A percentile compares a stretch with the other conserved stretches of the same genome.
Conservation (phyloP, 2,113 vertebrate genomes). For the Myrmophylax atrothorax region DNA sequence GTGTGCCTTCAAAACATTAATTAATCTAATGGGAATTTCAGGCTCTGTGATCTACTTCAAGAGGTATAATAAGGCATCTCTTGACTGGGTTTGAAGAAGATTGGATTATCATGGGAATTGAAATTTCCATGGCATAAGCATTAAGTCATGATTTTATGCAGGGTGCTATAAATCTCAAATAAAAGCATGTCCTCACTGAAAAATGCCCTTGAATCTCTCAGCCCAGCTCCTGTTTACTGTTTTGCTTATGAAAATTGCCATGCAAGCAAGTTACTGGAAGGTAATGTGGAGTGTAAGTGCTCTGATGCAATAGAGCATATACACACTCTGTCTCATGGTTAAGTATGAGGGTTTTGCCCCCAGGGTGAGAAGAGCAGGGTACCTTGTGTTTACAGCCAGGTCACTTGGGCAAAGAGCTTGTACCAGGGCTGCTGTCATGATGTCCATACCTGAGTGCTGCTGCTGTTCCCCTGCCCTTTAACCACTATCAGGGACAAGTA, state of each 20-base stretch:
- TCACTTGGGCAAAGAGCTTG: background rate
- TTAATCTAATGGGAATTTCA: slow-evolving; percentile 36
- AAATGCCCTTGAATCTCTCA: slow-evolving; percentile 21
- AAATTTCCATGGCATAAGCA: slow-evolving; percentile 23
- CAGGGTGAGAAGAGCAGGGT: background rate
- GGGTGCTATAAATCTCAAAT: background rate
- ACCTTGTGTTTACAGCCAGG: background rate
- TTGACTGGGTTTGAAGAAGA: slow-evolving; percentile 16
- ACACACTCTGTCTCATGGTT: background rate
- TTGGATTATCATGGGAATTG: background rate
- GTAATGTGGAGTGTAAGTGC: background rate
- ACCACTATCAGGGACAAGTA: background rate
- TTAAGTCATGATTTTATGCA: background rate
- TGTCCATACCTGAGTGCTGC: background rate
- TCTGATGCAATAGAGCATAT: background rate
- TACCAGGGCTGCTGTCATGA: background rate
- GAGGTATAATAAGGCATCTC: background rate
- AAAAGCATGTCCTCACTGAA: background rate
- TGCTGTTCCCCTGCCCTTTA: background rate
- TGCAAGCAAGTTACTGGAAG: background rate
- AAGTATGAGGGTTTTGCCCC: background rate
- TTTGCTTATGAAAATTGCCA: background rate
- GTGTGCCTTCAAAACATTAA: background rate
- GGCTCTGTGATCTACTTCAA: background rate
- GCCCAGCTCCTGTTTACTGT: background rate